These are phyloP conservation scores for Amblyopsis rosae DNA, from an alignment of 2,113 vertebrate genomes.

Conservation along the genomic window DNA sequence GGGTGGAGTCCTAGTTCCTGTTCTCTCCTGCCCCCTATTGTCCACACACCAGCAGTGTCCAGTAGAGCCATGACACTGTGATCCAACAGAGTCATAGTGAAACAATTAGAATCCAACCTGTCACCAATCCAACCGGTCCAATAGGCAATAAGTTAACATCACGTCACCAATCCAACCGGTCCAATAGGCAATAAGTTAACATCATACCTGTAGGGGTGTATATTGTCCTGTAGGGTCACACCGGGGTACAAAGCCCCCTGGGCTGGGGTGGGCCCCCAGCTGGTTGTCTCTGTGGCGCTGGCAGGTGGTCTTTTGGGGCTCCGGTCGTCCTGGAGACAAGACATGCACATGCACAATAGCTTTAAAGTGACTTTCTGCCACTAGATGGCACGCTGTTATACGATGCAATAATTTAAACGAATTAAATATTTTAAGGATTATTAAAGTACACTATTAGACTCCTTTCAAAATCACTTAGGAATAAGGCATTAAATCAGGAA, in stretches of 20 bases:
- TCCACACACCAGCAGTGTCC: constrained; percentile 81
- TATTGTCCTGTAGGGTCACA: constrained; percentile 81
- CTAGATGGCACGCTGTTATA: background rate
- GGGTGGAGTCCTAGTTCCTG: constrained; percentile 55
- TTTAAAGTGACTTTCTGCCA: background rate
- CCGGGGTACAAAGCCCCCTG: constrained; percentile 76
- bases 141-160: background rate
- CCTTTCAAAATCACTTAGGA: too few relatives aligned
- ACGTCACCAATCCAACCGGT: background rate
- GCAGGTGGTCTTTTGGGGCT: constrained; percentile 67
- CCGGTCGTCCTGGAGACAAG: constrained; percentile 67
- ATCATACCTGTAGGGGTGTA: constrained; percentile 64
- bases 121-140: background rate
- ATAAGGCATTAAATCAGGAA: too few relatives aligned
- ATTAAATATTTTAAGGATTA: too few relatives aligned
- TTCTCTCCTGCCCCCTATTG: constrained; percentile 56
- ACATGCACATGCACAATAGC: background rate
- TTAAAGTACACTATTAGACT: too few relatives aligned
- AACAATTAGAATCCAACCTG: too few relatives aligned
- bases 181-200: background rate
- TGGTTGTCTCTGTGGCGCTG: constrained; percentile 72
- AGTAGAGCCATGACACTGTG: constrained; percentile 74
- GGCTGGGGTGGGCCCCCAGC: constrained; percentile 21
- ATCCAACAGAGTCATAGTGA: background rate
- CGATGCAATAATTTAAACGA: background rate